phyloP scores from a whole-genome alignment of 1,140 invertebrate species.

The Helicoverpa zea region DNA sequence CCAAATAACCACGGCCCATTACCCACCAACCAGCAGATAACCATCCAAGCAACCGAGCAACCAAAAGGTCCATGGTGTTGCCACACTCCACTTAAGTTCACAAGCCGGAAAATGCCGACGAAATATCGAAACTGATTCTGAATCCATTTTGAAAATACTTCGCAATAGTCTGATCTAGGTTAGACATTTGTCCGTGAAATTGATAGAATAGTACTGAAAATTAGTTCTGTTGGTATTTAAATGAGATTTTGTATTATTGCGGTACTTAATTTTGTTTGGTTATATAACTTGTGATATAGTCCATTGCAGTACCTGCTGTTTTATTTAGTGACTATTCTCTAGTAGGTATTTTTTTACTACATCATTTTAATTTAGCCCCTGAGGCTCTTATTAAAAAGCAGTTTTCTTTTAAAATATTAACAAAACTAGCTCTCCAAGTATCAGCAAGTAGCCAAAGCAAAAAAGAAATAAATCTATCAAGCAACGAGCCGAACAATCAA shows the following conservation, averaged over 20 bases:
- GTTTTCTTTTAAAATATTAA: no score
- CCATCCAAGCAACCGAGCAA: constrained; percentile 16
- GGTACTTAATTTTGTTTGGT: neutral
- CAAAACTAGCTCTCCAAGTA: no score
- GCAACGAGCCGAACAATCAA: constrained; percentile 27
- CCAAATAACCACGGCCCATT: constrained; percentile 40
- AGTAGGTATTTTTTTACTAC: no score
- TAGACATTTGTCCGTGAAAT: constrained; percentile 22
- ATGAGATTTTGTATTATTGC: neutral
- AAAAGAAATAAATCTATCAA: constrained; percentile 32
- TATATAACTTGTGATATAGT: no score
- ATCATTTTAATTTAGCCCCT: no score
- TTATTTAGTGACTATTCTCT: no score
- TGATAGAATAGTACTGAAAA: constrained; percentile 1
- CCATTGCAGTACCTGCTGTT: no score
- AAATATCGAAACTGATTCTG: constrained; percentile 42
- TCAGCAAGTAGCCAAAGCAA: neutral
- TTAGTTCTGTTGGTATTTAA: constrained; percentile 7
- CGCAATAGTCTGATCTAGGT: constrained; percentile 27
- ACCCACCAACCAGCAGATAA: constrained; percentile 26
- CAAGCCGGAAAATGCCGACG: constrained; percentile 42
- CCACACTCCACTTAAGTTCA: constrained; percentile 34
- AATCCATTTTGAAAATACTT: constrained; percentile 42
- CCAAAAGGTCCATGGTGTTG: constrained; percentile 37
- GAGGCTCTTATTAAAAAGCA: no score